These are phyloP conservation scores for Eudyptes chrysolophus DNA, from an alignment of 2,113 vertebrate genomes.

Conservation along the genomic window DNA sequence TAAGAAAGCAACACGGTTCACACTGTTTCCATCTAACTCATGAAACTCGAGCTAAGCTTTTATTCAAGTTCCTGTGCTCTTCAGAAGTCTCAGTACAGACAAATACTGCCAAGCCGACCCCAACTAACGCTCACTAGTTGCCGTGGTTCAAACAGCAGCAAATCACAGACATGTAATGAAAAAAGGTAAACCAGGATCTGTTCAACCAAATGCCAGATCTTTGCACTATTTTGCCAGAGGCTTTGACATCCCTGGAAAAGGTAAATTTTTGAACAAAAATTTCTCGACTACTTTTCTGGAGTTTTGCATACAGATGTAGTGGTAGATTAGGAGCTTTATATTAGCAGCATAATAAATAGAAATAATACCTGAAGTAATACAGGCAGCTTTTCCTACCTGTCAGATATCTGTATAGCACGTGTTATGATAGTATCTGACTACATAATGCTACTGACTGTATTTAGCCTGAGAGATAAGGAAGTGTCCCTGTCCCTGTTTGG, in stretches of 20 bases:
- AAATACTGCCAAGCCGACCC: not conserved
- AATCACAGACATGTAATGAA: rapidly evolving
- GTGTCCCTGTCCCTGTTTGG: not conserved
- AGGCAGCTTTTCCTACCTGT: not conserved
- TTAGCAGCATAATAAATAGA: not conserved
- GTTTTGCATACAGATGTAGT: not conserved
- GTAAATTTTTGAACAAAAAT: not conserved
- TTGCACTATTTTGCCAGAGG: not conserved
- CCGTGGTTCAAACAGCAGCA: not conserved
- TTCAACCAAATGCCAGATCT: not conserved
- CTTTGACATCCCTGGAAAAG: not conserved
- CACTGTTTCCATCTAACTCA: not conserved
- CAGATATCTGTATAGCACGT: not conserved
- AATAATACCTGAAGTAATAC: not conserved
- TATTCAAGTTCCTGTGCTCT: not conserved
- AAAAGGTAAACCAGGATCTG: not conserved
- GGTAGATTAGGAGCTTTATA: not conserved
- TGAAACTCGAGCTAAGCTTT: not conserved
- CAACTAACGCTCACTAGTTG: not conserved
- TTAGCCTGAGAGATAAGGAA: not conserved
- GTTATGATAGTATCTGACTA: rapidly evolving
- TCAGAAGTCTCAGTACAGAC: not conserved
- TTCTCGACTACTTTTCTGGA: not conserved
- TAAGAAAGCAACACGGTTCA: not conserved
- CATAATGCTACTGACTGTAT: not conserved